These are phyloP conservation scores for Drosophila parthenogenetica DNA, from an alignment of 2,888 invertebrate species.

Conservation along the genomic window DNA sequence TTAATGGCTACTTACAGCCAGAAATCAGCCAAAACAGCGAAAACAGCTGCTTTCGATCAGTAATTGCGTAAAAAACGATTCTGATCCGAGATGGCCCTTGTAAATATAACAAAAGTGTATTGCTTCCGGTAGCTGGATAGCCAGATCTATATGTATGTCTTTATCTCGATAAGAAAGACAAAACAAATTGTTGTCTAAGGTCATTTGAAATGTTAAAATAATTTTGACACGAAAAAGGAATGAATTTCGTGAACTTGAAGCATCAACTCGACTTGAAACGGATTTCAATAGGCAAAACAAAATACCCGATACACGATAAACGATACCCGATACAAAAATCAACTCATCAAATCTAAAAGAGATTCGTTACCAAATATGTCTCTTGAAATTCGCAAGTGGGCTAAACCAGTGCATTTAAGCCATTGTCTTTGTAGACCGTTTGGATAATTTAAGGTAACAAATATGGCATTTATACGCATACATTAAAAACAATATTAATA, in stretches of 20 bases:
- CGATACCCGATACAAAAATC: background rate
- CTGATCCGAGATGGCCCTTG: conserved; percentile 18
- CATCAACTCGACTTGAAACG: conserved; percentile 45
- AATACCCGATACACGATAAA: background rate
- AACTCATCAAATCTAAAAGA: conserved; percentile 27
- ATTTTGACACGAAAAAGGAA: conserved; percentile 59
- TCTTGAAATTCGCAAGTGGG: conserved; percentile 56
- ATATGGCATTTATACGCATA: conserved; percentile 62
- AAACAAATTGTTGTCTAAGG: conserved; percentile 25
- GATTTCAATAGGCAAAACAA: conserved; percentile 31
- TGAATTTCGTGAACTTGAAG: conserved; percentile 48
- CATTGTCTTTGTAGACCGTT: conserved; percentile 38
- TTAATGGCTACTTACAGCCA: conserved; percentile 22
- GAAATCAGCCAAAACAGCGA: background rate
- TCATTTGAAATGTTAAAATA: conserved; percentile 55
- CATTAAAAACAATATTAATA: conserved; percentile 47
- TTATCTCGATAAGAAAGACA: conserved; percentile 11
- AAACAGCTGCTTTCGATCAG: conserved; percentile 64
- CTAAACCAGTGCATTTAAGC: conserved; percentile 63
- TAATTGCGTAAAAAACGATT: conserved; percentile 42
- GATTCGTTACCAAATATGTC: conserved; percentile 43
- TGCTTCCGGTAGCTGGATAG: conserved; percentile 51
- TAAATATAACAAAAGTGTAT: conserved; percentile 34
- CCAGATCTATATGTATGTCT: too few species aligned
- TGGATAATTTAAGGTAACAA: conserved; percentile 30